Evolutionary conservation across 2,888 invertebrate species (phyloP), one percentile per base, ranked within the genome.

Genomic region (Lamellibrachia satsuma): DNA sequence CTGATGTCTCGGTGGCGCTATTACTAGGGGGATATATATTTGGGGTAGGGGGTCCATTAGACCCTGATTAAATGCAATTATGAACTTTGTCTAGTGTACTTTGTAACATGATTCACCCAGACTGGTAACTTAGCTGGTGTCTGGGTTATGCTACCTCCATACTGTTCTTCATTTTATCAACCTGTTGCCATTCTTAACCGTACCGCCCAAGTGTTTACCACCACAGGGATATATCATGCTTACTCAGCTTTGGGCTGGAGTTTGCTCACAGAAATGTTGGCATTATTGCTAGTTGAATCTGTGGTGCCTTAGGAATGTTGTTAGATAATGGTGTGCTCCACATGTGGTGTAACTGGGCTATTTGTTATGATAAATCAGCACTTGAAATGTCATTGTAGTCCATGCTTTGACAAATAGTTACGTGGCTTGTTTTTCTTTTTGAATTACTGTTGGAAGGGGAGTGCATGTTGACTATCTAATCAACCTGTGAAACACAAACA

Each of bases 1-100:
- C 75, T 75, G 75, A 6, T 22, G 75, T 75, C 22, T 22, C 22
- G 15, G 2, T 22, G 75, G 75, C 75, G 0, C 75, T 75, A 22
- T 75, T 75, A 75, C 6, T 75, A 15, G n/a, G 11, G 60, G 75
- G 6, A n/a, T 15, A 75, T 22, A 75, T 75, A 22, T 6, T 75
- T 75, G 15, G 6, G n/a, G 75, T n/a, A 75, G 75, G 6, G 15
- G 75, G 15, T 11, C 75, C 75, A 75, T 75, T 75, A 75, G 75
- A n/a, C 75, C 75, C 75, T 75, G 75, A 75, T 75, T 75, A 75
- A 75, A 15, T 75, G 75, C 75, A 75, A 75, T 75, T 75, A 75
- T 75, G 75, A 6, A 75, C 75, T n/a, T n/a, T 22, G 15, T 3
- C 22, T 75, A 15, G 15, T 75, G 75, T 75, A 75, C 75, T 75